A percentile compares a stretch with the other conserved stretches of the same genome.
These are phyloP conservation scores for Listronotus bonariensis DNA, from an alignment of 1,140 invertebrate species.

Conservation along the genomic window DNA sequence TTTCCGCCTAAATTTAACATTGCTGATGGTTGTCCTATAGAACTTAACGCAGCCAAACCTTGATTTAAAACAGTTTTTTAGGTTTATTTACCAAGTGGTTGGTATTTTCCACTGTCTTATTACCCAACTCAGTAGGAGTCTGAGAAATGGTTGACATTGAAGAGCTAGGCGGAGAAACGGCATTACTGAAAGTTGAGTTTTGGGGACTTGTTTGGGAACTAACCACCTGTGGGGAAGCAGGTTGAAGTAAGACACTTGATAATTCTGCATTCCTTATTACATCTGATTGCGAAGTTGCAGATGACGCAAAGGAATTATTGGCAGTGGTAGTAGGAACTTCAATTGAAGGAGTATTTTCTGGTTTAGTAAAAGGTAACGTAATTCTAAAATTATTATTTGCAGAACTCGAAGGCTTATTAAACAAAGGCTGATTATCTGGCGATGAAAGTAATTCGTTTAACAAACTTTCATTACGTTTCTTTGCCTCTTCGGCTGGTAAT, in stretches of 20 bases:
- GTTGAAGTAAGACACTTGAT: too few relatives aligned
- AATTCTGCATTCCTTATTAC: too few relatives aligned
- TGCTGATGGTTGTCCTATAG: background rate
- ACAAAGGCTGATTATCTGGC: background rate
- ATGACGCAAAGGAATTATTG: background rate
- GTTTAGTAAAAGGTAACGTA: constrained; percentile 8
- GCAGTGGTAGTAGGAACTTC: background rate
- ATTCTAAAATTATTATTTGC: constrained; percentile 15
- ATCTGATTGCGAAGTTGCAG: too few relatives aligned
- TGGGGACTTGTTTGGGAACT: background rate
- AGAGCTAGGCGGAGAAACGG: background rate
- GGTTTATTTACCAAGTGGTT: background rate
- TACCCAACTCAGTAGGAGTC: background rate
- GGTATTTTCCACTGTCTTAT: background rate
- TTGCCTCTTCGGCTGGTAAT: background rate
- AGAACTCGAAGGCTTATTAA: background rate
- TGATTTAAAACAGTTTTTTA: background rate
- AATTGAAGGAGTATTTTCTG: background rate
- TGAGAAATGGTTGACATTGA: background rate
- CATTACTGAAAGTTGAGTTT: background rate
- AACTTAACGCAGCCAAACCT: constrained; percentile 8
- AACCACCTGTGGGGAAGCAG: too few relatives aligned
- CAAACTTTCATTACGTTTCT: constrained; percentile 1
- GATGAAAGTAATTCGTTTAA: background rate
- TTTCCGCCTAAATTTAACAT: background rate